Evolutionary conservation across 2,113 vertebrate genomes (phyloP), one percentile per base, ranked within the genome.

Genomic region (Varanus komodoensis): DNA sequence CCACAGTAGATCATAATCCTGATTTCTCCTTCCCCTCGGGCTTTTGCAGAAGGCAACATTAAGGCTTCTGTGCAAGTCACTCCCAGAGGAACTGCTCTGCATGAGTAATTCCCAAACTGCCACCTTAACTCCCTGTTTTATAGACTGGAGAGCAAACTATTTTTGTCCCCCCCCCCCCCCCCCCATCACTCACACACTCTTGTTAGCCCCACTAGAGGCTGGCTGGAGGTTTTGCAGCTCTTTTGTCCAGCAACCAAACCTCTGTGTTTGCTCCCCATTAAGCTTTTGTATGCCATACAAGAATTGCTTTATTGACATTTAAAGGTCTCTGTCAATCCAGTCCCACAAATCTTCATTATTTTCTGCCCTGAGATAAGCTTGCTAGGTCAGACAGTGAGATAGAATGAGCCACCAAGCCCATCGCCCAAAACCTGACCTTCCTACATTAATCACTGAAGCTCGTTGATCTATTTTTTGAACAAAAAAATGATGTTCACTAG

Each of bases 281-380:
- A 82, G 85, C 90, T 94, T 73, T 48, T 87, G 92, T 91, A 93
- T 92, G 93, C 93, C 84, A 48, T 80, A 93, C 89, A 86, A 95
- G 67, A 96, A 93, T 82, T 91, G 92, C 91, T 95, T 91, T 92
- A 50, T 94, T 96, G 96, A 95, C 94, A 96, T 97, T 96, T 96
- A 96, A 97, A 97, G 93, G 94, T 96, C 94, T 96, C 87, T 52
- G 93, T 93, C 93, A 94, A 81, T 81, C 92, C 12, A 4, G 87
- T 86, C 57, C 73, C 79, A 61, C 87, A 27, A 27, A 89, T 93
- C 95, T 95, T 92, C 64, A 90, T 91, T 94, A 92, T 25, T 89
- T 67, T 73, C 89, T 82, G 92, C 84, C 81, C 67, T 54, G 0
- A 92, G 77, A 89, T 86, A 85, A 89, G 89, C 69, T 90, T 78